A percentile compares a stretch with the other conserved stretches of the same genome.
phyloP scores from a whole-genome alignment of 2,888 invertebrate species.

The Punctoribates punctum region DNA sequence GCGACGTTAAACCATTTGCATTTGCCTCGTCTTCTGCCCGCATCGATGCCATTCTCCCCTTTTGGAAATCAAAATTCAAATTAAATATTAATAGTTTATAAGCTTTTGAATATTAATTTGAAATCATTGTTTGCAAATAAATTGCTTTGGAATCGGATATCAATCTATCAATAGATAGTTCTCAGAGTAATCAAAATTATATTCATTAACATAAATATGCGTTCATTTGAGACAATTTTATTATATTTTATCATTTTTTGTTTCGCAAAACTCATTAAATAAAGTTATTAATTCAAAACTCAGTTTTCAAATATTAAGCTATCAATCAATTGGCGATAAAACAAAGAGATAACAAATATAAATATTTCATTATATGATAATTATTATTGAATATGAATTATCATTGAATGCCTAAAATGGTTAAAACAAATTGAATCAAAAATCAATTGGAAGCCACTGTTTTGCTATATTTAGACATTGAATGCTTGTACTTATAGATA shows the following conservation, averaged over 20 bases:
- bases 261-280: not conserved
- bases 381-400: not conserved
- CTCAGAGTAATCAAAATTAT: too few species aligned
- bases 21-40: slow-evolving; percentile 64
- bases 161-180: too few species aligned
- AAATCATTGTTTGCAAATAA: too few species aligned
- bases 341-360: not conserved
- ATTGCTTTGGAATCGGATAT: too few species aligned
- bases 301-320: too few species aligned
- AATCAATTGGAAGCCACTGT: not conserved
- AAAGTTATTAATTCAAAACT: too few species aligned
- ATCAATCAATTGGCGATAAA: too few species aligned
- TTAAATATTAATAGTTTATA: not conserved
- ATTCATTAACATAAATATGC: too few species aligned
- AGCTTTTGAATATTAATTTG: not conserved
- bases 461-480: not conserved
- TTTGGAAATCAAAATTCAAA: too few species aligned
- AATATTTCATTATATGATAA: not conserved
- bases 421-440: not conserved
- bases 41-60: slow-evolving; percentile 4
- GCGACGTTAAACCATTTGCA: slow-evolving; percentile 96
- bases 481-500: not conserved
- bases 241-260: not conserved
- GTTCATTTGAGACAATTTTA: not conserved
- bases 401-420: too few species aligned